These are phyloP conservation scores for Euleptes europaea DNA, from an alignment of 2,113 vertebrate species.

Conservation along the genomic window DNA sequence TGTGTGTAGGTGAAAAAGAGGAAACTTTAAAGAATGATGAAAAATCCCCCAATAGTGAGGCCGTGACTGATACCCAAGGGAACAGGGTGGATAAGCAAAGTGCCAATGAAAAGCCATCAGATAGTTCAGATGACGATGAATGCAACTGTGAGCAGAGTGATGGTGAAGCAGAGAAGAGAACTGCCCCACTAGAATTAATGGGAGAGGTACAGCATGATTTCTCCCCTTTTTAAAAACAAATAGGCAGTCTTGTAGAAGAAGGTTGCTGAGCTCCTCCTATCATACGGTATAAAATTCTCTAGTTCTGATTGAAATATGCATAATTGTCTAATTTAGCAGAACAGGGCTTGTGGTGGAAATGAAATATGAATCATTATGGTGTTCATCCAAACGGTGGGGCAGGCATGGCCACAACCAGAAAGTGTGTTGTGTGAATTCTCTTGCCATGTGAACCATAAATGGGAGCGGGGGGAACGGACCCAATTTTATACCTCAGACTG, in stretches of 20 bases:
- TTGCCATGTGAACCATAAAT: too few relatives aligned
- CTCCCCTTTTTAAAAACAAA: background rate
- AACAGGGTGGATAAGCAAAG: conserved; percentile 8
- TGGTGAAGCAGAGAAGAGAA: conserved; percentile 49
- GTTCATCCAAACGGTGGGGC: background rate
- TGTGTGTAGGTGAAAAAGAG: conserved; percentile 35
- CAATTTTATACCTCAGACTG: background rate
- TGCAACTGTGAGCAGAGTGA: conserved; percentile 32
- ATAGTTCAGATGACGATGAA: conserved; percentile 47
- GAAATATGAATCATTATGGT: background rate
- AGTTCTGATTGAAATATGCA: background rate
- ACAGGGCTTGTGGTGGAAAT: background rate
- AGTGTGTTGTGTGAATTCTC: background rate
- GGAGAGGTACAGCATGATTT: conserved; percentile 71
- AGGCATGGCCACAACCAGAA: background rate
- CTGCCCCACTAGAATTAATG: conserved; percentile 76
- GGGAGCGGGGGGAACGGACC: too few relatives aligned
- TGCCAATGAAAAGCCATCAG: conserved; percentile 30
- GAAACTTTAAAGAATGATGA: conserved; percentile 33
- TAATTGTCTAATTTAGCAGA: background rate
- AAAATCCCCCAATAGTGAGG: conserved; percentile 25
- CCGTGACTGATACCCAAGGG: conserved; percentile 20
- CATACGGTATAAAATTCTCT: background rate
- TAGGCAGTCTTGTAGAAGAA: background rate
- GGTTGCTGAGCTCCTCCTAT: background rate